Base-by-base conservation (phyloP, 2,888 invertebrate genomes). In the Craniophora ligustri region DNA sequence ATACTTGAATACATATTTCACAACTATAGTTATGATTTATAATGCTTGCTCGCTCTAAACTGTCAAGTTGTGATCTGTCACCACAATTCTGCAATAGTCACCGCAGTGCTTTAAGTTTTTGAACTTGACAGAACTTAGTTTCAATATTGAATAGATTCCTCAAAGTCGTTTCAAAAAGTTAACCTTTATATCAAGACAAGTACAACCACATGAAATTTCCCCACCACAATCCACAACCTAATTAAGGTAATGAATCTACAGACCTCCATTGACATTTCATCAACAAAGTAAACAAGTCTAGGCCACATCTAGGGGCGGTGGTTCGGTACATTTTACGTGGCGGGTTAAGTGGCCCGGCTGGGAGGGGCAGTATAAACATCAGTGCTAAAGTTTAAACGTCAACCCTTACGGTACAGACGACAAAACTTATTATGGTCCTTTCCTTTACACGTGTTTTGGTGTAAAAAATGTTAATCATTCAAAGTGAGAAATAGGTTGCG, bases 321-420 rank as follows among this genome's bases (percentile, higher is more conserved):
- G 78, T 81, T 64, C 72, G 76, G 54, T 64, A 68, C 80, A 79
- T 81, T 85, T 86, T 81, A 86, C 82, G 84, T 79, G 78, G 81
- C 73, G 75, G 78, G 75, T 85, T 87, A 88, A 88, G 87, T 89
- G 86, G 82, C 78, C 75, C 76, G 65, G 73, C 73, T 64, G 77
- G 78, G 81, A 14, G 72, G 81, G 74, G 81, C 76, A 85, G 87
- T n/a, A 26, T 89, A 89, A 89, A 89, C 88, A 88, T 80, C 79
- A 82, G 79, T 81, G 81, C 78, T 81, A 82, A 88, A 88, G 85
- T 89, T 89, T 86, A 84, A 89, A 84, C 85, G 87, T 84, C 87
- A 88, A 85, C 86, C 88, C 87, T 84, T 78, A 67, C 75, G 78
- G 78, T 78, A 78, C 78, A 79, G 82, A 79, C 81, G 80, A 78